phyloP scores from a whole-genome alignment of 2,797 vertebrate genomes.

The Neosilurus hyrtlii region DNA sequence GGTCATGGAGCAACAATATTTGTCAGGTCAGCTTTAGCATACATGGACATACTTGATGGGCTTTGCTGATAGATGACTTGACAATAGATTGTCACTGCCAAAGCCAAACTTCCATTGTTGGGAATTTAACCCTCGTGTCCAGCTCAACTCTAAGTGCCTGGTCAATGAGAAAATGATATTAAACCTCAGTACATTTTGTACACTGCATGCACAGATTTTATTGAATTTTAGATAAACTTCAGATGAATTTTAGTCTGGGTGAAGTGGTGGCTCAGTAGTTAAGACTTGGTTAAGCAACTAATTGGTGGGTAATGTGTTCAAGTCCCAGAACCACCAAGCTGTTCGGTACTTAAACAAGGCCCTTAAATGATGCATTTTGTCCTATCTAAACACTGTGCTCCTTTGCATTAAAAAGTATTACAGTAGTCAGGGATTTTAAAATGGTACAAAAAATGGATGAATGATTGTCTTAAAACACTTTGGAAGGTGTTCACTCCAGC shows the following conservation, averaged over 20 bases:
- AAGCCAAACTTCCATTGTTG: background rate
- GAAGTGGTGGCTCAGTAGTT: background rate
- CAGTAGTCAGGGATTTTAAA: too few species aligned
- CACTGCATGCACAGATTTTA: background rate
- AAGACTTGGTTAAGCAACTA: background rate
- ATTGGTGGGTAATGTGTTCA: background rate
- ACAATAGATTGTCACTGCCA: background rate
- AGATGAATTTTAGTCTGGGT: background rate
- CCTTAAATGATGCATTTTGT: background rate
- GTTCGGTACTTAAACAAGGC: background rate
- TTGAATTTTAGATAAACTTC: background rate
- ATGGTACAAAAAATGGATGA: too few species aligned
- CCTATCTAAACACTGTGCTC: background rate
- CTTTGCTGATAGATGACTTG: conserved; percentile 13
- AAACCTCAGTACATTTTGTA: background rate
- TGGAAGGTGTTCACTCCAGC: too few species aligned
- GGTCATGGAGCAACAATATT: background rate
- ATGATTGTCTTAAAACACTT: too few species aligned
- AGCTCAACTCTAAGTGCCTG: background rate
- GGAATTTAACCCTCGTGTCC: background rate
- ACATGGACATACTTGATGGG: background rate
- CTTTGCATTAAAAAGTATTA: background rate
- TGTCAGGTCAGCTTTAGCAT: background rate
- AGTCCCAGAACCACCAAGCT: background rate
- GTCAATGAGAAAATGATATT: background rate